Evolutionary conservation across 1,140 invertebrate species (phyloP), one percentile per base, ranked within the genome.

Genomic region (Asobara japonica): DNA sequence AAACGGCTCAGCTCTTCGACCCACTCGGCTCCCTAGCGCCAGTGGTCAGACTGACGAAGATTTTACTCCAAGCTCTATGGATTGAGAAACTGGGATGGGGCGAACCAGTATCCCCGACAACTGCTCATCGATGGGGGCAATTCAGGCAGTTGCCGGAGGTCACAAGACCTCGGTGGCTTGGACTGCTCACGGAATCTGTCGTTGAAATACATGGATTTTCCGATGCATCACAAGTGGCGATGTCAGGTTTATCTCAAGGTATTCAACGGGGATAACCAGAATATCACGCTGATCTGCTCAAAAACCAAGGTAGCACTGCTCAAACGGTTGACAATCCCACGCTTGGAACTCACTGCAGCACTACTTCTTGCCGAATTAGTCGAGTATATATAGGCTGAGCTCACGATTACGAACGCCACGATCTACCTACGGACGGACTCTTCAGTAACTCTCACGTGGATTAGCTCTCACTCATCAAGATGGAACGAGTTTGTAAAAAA

Each of bases 201-300:
- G 22, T 76, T 3, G 56, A 79, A 69, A 11, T 81, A 20, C 78
- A 79, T 38, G 74, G 77, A 0, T 79, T 81, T 65, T 70, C 74
- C 20, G 77, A 80, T 20, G 78, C 77, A 11, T 80, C 76, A 3
- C 73, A 76, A 22, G 18, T 70, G 2, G 74, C 73, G 0, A 75
- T 77, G 64, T 65, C 72, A 13, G 69, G 11, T 30, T 80, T 5
- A n/a, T n/a, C n/a, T n/a, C n/a, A n/a, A n/a, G n/a, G n/a, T n/a
- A n/a, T n/a, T n/a, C n/a, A n/a, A n/a, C n/a, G n/a, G n/a, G n/a
- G n/a, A n/a, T n/a, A n/a, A n/a, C n/a, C n/a, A n/a, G n/a, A n/a
- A n/a, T n/a, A n/a, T n/a, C n/a, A n/a, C n/a, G n/a, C n/a, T n/a
- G n/a, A n/a, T n/a, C n/a, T n/a, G n/a, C n/a, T n/a, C n/a, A n/a